Base-by-base conservation (phyloP, 2,888 invertebrate species). In the Drosophila lutescens region DNA sequence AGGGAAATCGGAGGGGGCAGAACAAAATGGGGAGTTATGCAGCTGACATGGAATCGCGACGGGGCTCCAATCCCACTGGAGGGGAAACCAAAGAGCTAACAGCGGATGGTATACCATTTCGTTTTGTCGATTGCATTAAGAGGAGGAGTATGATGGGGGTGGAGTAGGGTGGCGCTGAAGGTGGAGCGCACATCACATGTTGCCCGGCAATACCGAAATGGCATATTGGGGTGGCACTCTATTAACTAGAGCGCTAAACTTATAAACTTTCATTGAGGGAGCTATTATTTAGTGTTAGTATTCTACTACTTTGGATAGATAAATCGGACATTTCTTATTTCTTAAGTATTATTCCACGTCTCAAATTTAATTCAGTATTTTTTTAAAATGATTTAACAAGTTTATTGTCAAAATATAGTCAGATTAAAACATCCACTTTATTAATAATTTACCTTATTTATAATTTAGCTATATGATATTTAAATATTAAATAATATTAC, bases 61-160 rank as follows among this genome's bases (percentile, higher is more conserved):
- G 40, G 67, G 23, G 8, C 54, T 26, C 40, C 34, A 15, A 23
- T 23, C 26, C 41, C 40, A 30, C 32, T 32, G 46, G 17, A 15
- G 32, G 50, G 43, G 10, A 36, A 30, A 23, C 49, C 36, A 51
- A 63, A 66, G 62, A 46, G 67, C 67, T 38, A 26, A 15, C 23
- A 44, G 44, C 65, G 63, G 67, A 66, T 56, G 56, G 68, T 34
- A 60, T 53, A 15, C 50, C 30, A n/a, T 73, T 71, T 51, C 51
- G 46, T 73, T 65, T 73, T 73, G 74, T 57, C 66, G 74, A 74
- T 74, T 65, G 51, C 65, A 57, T 53, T 65, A 73, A 47, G 30
- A 44, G 49, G 32, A 36, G 55, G 57, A n/a, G 26, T 20, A 3
- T 2, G 20, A 20, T 2, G 26, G 4, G 26, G 20, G 2, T 34